phyloP scores from a whole-genome alignment of 2,113 vertebrate species.

The Tachysurus fulvidraco region DNA sequence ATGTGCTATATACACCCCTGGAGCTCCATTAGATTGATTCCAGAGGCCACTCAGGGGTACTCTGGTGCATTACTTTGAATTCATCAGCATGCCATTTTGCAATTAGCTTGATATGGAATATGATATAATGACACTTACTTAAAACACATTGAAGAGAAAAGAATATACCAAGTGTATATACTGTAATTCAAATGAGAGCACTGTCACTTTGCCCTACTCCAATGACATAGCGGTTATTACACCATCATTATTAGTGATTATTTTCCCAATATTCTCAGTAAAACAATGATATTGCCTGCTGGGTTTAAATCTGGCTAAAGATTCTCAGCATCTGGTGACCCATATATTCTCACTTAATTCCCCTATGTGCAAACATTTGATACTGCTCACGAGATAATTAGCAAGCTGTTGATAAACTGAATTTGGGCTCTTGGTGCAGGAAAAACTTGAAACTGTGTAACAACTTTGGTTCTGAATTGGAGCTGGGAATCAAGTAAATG shows the following conservation, averaged over 20 bases:
- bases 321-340: conserved; percentile 2
- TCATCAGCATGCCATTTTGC: conserved; percentile 25
- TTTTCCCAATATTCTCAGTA: too few relatives aligned
- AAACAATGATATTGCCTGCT: neutral
- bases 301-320: neutral
- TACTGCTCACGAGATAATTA: neutral
- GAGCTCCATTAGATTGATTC: conserved; percentile 40
- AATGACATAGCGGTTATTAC: neutral
- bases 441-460: neutral
- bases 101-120: conserved; percentile 30
- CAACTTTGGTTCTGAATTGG: neutral
- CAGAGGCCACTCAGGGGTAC: conserved; percentile 20
- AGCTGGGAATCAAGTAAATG: neutral
- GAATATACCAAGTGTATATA: conserved; percentile 7
- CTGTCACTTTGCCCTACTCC: conserved; percentile 20
- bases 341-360: neutral
- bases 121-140: conserved; percentile 30
- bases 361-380: conserved; percentile 11
- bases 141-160: conserved; percentile 22
- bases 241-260: neutral
- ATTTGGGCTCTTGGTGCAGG: neutral
- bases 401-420: conserved; percentile 1
- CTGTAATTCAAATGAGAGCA: conserved; percentile 13
- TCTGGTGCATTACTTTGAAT: conserved; percentile 27
- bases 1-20: conserved; percentile 10